Evolutionary conservation across 1,140 invertebrate genomes (phyloP), one percentile per base, ranked within the genome.

Genomic region (Nomia melanderi): DNA sequence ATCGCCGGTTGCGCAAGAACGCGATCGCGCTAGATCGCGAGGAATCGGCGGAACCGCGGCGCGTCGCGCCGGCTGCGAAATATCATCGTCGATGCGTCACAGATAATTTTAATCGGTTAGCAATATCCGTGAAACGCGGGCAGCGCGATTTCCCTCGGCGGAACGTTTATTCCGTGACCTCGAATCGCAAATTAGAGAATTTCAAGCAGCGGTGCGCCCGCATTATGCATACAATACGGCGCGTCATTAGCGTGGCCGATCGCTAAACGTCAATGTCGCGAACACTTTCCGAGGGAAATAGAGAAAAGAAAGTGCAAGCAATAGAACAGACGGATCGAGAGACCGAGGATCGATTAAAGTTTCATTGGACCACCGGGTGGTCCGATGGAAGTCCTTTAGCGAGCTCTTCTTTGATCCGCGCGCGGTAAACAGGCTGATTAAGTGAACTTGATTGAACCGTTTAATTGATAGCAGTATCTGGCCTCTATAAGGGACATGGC

Each of bases 41-140:
- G 39, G 27, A 57, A 36, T 27, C 29, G 17, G 12, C n/a, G 33
- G 54, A 65, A 47, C 36, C 23, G 5, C 7, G n/a, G n/a, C n/a
- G n/a, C n/a, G n/a, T n/a, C 7, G 71, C 64, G 53, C 53, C 59
- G 60, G 39, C 11, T n/a, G 47, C 29, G 54, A 23, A 75, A 75
- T 75, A 75, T 67, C 64, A 44, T 41, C 6, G n/a, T 20, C 23
- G 27, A 8, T 8, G 6, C 73, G 64, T 75, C 73, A 67, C 54
- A 36, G 73, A 67, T 75, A 47, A 75, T 75, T 75, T 67, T 75
- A 75, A 50, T 75, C 39, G n/a, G 31, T 75, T 41, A 3, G 39
- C n/a, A 75, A 67, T 59, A 47, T 36, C 29, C 39, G 57, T 36
- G 64, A 59, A 59, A 67, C 39, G 64, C 64, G 73, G 36, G 62